These are phyloP conservation scores for Cosmia trapezina DNA, from an alignment of 2,888 invertebrate genomes.

Conservation along the genomic window DNA sequence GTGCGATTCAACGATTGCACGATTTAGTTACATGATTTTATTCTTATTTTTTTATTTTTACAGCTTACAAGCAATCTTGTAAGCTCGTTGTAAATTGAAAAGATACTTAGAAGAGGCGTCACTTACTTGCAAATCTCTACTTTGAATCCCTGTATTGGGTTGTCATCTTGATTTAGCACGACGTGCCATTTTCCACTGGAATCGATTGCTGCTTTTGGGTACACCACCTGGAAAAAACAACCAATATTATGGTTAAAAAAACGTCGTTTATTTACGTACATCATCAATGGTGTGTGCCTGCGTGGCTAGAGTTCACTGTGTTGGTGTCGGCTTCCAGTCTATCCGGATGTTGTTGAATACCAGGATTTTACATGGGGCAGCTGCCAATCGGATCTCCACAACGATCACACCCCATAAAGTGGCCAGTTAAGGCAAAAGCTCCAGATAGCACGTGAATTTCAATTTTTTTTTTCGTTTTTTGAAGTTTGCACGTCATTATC, in stretches of 20 bases:
- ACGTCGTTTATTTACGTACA: too few relatives aligned
- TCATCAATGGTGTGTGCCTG: not conserved
- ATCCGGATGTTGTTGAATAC: not conserved
- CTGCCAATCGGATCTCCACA: not conserved
- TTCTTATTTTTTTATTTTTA: too few relatives aligned
- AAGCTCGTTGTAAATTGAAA: not conserved
- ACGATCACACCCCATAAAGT: not conserved
- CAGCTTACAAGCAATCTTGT: not conserved
- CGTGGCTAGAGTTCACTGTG: too few relatives aligned
- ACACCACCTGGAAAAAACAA: slow-evolving; percentile 84
- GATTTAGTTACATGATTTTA: too few relatives aligned
- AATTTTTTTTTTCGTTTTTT: too few relatives aligned
- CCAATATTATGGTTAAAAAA: not conserved
- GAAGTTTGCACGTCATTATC: too few relatives aligned
- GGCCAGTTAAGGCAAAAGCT: not conserved
- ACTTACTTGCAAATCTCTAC: slow-evolving; percentile 94
- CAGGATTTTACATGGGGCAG: not conserved
- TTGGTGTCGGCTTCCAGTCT: not conserved
- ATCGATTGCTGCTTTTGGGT: slow-evolving; percentile 91
- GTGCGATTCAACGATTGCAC: not conserved
- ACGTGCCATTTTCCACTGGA: slow-evolving; percentile 92
- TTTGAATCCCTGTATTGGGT: slow-evolving; percentile 92
- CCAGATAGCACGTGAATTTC: too few relatives aligned
- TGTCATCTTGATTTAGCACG: slow-evolving; percentile 92
- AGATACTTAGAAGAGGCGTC: not conserved